These are phyloP conservation scores for Hirtodrosophila cameraria DNA, from an alignment of 2,888 invertebrate genomes.

Conservation along the genomic window DNA sequence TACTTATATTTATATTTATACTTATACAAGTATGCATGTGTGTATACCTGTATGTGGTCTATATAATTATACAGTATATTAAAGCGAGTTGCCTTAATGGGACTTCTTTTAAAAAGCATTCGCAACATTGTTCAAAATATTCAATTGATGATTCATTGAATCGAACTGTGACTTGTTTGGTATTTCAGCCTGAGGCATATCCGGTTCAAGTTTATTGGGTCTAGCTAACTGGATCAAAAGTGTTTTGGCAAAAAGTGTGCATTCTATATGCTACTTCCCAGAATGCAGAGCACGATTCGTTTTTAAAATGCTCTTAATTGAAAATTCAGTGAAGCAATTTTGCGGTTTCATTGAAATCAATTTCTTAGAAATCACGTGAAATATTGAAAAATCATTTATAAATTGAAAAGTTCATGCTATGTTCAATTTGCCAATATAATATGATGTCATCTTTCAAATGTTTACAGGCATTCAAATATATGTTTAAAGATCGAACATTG, in stretches of 20 bases:
- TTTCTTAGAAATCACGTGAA: conserved; percentile 1
- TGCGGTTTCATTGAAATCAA: not conserved
- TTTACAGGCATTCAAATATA: too few relatives aligned
- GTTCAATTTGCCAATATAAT: not conserved
- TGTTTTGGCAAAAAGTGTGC: not conserved
- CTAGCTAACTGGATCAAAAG: not conserved
- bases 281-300: not conserved
- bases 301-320: not conserved
- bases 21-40: too few relatives aligned
- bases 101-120: too few relatives aligned
- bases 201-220: not conserved
- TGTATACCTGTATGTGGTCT: too few relatives aligned
- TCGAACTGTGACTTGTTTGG: not conserved
- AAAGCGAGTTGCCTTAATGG: too few relatives aligned
- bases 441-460: not conserved
- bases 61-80: too few relatives aligned
- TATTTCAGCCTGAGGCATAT: not conserved
- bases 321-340: conserved; percentile 4
- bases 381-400: not conserved
- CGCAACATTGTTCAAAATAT: not conserved
- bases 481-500: too few relatives aligned
- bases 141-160: not conserved
- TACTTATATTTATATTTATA: not conserved
- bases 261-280: conserved; percentile 2
- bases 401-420: not conserved